Conservation (phyloP, 2,888 invertebrate genomes). For the Smittia sp. region DNA sequence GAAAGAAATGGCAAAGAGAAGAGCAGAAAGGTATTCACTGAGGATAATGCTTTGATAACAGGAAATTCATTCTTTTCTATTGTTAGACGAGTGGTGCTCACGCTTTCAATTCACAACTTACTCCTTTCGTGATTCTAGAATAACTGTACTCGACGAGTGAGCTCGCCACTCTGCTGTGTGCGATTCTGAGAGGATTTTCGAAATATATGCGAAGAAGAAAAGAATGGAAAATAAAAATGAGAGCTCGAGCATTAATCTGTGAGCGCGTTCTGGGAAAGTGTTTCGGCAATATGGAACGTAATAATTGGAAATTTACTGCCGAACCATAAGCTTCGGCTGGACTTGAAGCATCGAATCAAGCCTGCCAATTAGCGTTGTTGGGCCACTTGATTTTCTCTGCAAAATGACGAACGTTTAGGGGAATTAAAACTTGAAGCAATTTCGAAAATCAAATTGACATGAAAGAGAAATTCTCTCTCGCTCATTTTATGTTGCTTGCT, state of each 20-base stretch:
- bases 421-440: background rate
- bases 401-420: no score
- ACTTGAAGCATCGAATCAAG: no score
- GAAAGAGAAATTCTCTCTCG: background rate
- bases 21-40: background rate
- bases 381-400: no score
- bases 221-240: background rate
- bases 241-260: background rate
- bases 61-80: background rate
- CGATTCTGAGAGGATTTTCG: slow-evolving; percentile 8
- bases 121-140: background rate
- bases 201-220: background rate
- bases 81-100: background rate
- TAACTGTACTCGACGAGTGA: background rate
- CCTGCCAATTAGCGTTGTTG: no score
- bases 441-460: background rate
- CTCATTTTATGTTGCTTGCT: background rate
- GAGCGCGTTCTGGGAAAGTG: background rate
- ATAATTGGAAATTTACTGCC: no score
- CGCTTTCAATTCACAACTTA: background rate
- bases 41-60: background rate
- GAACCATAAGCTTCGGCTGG: no score
- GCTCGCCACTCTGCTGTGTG: background rate
- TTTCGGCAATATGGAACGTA: background rate
- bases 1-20: background rate